Conservation (phyloP, 2,888 invertebrate genomes). For the Pyralis farinalis region DNA sequence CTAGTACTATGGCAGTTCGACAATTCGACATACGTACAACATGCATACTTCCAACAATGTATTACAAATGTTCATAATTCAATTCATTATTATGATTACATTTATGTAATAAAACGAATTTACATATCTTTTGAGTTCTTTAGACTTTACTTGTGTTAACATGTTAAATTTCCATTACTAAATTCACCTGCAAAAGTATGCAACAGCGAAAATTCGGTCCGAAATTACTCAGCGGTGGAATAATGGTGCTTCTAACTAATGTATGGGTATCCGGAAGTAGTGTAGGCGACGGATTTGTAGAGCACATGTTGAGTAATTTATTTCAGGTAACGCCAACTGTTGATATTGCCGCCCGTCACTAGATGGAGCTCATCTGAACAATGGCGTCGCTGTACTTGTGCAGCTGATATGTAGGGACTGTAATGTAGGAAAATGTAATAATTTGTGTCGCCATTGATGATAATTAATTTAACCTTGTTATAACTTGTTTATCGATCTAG, state of each 20-base stretch:
- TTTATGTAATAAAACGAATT: no score
- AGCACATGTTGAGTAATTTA: conserved; percentile 34
- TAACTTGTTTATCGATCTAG: no score
- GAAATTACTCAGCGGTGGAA: conserved; percentile 37
- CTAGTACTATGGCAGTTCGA: no score
- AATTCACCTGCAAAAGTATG: conserved; percentile 29
- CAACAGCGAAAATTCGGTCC: conserved; percentile 37
- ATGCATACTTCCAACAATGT: no score
- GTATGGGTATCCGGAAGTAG: conserved; percentile 43
- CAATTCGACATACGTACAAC: no score
- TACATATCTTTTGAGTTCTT: no score
- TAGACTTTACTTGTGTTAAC: conserved; percentile 23
- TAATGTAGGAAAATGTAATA: no score
- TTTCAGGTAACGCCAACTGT: conserved; percentile 12
- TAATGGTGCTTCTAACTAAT: conserved; percentile 39
- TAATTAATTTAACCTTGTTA: no score
- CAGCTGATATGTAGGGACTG: no score
- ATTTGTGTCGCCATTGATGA: no score
- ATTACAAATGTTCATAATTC: no score
- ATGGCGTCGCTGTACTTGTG: not conserved
- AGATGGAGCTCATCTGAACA: conserved; percentile 42
- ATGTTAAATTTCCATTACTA: conserved; percentile 38
- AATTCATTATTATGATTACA: no score
- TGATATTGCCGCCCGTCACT: conserved; percentile 35
- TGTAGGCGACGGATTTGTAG: conserved; percentile 30